Percentiles rank a stretch among this genome's conserved stretches.
Conservation (phyloP, 2,888 invertebrate genomes). For the Parthenolecanium corni region DNA sequence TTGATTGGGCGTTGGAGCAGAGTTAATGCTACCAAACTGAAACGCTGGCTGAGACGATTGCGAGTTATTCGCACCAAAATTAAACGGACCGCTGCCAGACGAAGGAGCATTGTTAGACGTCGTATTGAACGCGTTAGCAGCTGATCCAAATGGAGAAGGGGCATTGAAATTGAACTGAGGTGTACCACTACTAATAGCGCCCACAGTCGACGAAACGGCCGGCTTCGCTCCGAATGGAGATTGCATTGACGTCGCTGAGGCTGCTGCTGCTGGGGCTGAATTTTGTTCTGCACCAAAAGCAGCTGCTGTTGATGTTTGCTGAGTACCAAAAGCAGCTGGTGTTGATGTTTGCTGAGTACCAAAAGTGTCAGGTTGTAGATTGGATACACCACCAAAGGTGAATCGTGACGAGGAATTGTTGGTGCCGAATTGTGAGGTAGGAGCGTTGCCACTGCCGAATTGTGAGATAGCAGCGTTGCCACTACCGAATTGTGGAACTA, state of each 20-base stretch:
- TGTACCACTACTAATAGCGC: not conserved
- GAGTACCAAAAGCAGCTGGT: too few species aligned
- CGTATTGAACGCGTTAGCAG: not conserved
- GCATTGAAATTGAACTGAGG: too few species aligned
- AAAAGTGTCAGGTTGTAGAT: not conserved
- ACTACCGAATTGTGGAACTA: not conserved
- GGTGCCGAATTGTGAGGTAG: not conserved
- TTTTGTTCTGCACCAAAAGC: too few species aligned
- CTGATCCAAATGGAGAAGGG: not conserved
- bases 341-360: too few species aligned
- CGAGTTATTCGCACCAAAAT: not conserved
- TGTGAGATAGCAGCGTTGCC: not conserved
- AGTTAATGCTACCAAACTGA: not conserved
- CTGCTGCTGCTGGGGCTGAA: not conserved
- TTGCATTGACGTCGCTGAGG: not conserved
- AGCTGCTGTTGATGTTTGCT: not conserved
- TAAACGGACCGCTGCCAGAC: not conserved
- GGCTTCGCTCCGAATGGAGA: not conserved
- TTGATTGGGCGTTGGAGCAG: slow-evolving; percentile 5
- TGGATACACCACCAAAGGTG: not conserved
- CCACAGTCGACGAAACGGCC: not conserved
- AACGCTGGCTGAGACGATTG: not conserved
- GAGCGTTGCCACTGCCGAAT: not conserved
- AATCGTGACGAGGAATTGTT: not conserved
- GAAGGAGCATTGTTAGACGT: not conserved